Evolutionary conservation across 2,888 invertebrate species (phyloP), one percentile per base, ranked within the genome.

Genomic region (Apamea epomidion): DNA sequence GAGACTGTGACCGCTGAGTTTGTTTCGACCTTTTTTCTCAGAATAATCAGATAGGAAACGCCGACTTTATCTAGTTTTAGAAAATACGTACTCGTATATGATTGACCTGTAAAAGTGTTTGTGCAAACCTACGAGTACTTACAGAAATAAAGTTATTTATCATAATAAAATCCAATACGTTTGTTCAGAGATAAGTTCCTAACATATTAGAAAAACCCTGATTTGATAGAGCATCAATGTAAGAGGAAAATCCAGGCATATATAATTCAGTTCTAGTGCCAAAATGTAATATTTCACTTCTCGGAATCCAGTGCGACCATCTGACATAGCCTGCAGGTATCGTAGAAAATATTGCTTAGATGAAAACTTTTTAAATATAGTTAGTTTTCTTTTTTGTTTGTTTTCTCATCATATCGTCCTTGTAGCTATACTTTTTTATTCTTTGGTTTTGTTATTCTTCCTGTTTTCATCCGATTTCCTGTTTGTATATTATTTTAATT

Each of bases 271-370:
- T 74, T 51, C 65, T 32, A 54, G 74, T 70, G 37, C 16, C 4
- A 51, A 82, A 85, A 75, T 76, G 78, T 73, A 76, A 82, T 85
- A 85, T 85, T 78, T 85, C 62, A 68, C 70, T 82, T 74, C 76
- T 64, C 67, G 54, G 74, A 77, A 64, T 76, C 64, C 54, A 62
- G 32, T 73, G 37, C 60, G 54, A 74, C 73, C 45, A 62, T 12
- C 29, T 51, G 67, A 79, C 62, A 74, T 65, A 72, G 74, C 76
- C 67, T 51, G 69, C 72, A 69, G 81, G n/a, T 74, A 48, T 64
- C 54, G 45, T 51, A 72, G 32, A 74, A 81, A 14, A 60, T 68
- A 83, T 74, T 58, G 58, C 14, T 67, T 10, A 7, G 32, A 58
- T 74, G 54, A 68, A 68, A 72, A 32, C 2, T 45, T 69, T 64